phyloP scores from a whole-genome alignment of 1,140 invertebrate genomes.

The Charaxes varanes region DNA sequence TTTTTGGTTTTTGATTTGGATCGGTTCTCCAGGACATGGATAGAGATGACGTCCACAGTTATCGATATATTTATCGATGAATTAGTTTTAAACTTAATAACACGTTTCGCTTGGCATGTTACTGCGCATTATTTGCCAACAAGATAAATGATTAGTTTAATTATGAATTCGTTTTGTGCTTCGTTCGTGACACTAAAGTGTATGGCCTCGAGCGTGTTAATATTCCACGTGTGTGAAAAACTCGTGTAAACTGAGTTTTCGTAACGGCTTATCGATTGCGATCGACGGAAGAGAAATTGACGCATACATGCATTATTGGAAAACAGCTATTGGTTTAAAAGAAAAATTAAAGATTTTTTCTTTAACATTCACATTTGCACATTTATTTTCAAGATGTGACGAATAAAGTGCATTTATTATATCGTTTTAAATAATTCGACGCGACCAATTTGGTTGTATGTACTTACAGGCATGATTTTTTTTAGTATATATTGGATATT shows the following conservation, averaged over 20 bases:
- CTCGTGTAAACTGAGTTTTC: neutral
- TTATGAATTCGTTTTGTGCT: constrained; percentile 4
- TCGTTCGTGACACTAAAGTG: neutral
- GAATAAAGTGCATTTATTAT: too few species aligned
- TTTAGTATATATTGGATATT: too few species aligned
- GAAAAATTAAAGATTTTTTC: too few species aligned
- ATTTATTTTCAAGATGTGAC: too few species aligned
- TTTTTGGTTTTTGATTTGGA: constrained; percentile 2
- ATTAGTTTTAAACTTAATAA: neutral
- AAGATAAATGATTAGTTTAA: constrained; percentile 8
- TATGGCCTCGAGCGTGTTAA: constrained; percentile 3
- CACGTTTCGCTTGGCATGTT: neutral
- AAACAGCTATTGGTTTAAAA: too few species aligned
- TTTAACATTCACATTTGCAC: too few species aligned
- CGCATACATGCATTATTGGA: too few species aligned
- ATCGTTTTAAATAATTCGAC: too few species aligned
- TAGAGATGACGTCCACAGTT: neutral
- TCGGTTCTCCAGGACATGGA: neutral
- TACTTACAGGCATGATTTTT: too few species aligned
- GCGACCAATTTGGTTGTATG: too few species aligned
- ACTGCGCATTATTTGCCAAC: constrained; percentile 5
- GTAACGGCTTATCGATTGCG: neutral
- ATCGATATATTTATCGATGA: neutral
- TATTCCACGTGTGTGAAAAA: constrained; percentile 12
- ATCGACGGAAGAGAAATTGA: neutral